Conservation (phyloP, 2,113 vertebrate genomes). For the Vicugna pacos region DNA sequence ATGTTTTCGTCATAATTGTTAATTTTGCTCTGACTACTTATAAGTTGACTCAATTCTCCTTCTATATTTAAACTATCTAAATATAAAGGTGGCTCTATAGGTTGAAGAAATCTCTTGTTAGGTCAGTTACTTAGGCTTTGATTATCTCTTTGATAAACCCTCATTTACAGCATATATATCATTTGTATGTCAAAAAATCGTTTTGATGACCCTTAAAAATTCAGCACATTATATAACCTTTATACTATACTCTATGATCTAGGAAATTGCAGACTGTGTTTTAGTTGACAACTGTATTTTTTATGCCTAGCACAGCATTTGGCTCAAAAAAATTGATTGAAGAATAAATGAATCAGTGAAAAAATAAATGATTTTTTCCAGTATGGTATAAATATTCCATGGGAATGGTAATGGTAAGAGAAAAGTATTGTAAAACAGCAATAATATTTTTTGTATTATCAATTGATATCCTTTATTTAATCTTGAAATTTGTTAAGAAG, state of each 20-base stretch:
- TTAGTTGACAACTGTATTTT: neutral
- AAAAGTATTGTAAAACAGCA: neutral
- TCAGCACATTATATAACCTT: neutral
- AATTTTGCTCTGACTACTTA: neutral
- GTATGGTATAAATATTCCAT: neutral
- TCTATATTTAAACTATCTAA: neutral
- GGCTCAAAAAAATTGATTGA: neutral
- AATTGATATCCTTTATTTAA: constrained; percentile 46
- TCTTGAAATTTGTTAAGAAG: constrained; percentile 4
- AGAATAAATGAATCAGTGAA: constrained; percentile 24
- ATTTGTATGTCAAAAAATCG: neutral
- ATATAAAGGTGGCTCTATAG: neutral
- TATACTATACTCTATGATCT: neutral
- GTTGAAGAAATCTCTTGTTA: neutral
- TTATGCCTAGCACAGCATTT: neutral
- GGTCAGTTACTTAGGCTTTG: neutral
- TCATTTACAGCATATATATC: neutral
- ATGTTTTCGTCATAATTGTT: neutral
- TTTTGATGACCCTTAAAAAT: constrained; percentile 2
- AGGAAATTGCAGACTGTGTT: neutral
- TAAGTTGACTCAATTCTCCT: neutral
- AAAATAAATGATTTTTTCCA: constrained; percentile 26
- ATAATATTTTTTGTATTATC: neutral
- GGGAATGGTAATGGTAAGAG: neutral
- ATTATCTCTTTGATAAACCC: neutral